phyloP scores from a whole-genome alignment of 2,113 vertebrate genomes.

The Dissostichus mawsoni region DNA sequence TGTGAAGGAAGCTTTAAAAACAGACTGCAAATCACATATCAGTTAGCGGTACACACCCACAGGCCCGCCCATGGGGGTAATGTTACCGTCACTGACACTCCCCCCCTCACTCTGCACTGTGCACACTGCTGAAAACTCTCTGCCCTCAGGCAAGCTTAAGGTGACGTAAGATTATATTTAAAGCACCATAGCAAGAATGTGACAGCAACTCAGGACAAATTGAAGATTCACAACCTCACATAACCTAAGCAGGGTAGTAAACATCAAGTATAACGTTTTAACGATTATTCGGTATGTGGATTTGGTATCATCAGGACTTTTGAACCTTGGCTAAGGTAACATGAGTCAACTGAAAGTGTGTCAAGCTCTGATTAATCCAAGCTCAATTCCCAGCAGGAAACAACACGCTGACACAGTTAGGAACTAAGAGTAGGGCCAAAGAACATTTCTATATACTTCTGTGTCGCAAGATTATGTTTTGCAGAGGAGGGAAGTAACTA shows the following conservation, averaged over 20 bases:
- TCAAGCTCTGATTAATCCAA: not conserved
- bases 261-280: not conserved
- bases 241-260: not conserved
- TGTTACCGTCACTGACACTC: not conserved
- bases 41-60: not conserved
- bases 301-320: not conserved
- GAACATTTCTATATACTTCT: no score
- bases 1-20: no score
- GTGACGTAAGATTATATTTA: constrained; percentile 53
- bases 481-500: no score
- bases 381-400: not conserved
- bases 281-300: constrained; percentile 7
- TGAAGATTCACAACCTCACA: constrained; percentile 13
- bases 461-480: no score
- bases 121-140: constrained; percentile 4
- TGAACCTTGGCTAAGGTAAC: not conserved
- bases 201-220: constrained; percentile 15
- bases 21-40: fast-evolving
- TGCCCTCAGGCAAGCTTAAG: constrained; percentile 17
- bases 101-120: not conserved
- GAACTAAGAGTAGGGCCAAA: no score
- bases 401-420: no score
- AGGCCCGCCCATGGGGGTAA: not conserved
- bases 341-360: not conserved
- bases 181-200: constrained; percentile 19